These are phyloP conservation scores for Sialis lutaria DNA, from an alignment of 2,888 invertebrate genomes.

Conservation along the genomic window DNA sequence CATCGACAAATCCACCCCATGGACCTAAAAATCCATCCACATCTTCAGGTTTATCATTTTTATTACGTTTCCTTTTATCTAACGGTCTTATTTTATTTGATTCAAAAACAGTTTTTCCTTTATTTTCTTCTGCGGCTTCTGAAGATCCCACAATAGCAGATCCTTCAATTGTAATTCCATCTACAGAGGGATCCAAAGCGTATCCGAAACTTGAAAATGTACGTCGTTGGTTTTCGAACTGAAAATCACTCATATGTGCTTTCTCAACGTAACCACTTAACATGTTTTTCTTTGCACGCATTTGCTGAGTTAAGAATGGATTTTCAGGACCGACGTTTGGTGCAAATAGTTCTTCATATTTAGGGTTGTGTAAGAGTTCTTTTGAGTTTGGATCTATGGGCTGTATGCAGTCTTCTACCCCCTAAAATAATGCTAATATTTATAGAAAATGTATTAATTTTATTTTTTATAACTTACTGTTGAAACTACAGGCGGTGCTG, in stretches of 20 bases:
- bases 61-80: constrained; percentile 67
- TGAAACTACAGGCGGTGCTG: constrained; percentile 71
- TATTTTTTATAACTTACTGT: constrained; percentile 30
- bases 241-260: constrained; percentile 90
- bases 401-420: constrained; percentile 47
- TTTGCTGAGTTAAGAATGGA: constrained; percentile 82
- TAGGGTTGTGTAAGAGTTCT: constrained; percentile 81
- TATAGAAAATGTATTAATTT: constrained; percentile 3
- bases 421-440: constrained; percentile 29
- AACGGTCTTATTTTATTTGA: constrained; percentile 49
- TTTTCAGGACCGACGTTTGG: constrained; percentile 84
- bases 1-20: constrained; percentile 91
- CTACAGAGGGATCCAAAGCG: constrained; percentile 85
- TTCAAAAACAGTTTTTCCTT: constrained; percentile 85
- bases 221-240: constrained; percentile 90
- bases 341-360: constrained; percentile 85
- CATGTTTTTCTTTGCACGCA: constrained; percentile 75
- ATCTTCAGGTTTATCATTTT: constrained; percentile 81
- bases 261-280: constrained; percentile 88
- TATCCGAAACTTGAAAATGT: constrained; percentile 92
- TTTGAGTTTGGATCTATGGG: constrained; percentile 64
- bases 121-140: constrained; percentile 50
- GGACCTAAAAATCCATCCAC: constrained; percentile 92
- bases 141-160: constrained; percentile 39
- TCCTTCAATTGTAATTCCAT: constrained; percentile 29